Conservation (phyloP, 2,888 invertebrate genomes). For the Monochamus alternatus region DNA sequence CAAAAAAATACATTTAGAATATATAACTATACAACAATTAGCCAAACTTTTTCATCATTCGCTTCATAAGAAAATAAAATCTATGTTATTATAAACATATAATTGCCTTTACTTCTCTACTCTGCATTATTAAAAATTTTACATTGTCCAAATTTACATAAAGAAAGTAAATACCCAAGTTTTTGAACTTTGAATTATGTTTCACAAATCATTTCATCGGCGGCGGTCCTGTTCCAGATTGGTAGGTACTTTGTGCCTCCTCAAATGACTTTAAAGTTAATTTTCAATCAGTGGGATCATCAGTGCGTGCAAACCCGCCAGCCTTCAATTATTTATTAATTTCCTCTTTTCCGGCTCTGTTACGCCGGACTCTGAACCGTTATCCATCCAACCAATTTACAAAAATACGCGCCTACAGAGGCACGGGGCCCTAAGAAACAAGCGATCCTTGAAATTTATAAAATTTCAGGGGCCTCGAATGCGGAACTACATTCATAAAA, state of each 20-base stretch:
- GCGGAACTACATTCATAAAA: neutral
- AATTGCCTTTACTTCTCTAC: too few species aligned
- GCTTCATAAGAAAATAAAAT: too few species aligned
- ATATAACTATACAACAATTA: too few species aligned
- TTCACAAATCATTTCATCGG: neutral
- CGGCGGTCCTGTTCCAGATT: neutral
- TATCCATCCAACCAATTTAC: constrained; percentile 17
- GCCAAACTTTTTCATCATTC: too few species aligned
- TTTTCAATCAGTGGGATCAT: constrained; percentile 62
- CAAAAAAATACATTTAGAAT: too few species aligned
- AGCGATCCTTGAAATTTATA: neutral
- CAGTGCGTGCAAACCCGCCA: constrained; percentile 60
- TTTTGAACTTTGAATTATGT: neutral
- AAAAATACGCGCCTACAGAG: constrained; percentile 3
- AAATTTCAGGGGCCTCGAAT: neutral
- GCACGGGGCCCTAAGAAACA: neutral
- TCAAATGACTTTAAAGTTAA: constrained; percentile 53
- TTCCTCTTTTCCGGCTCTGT: constrained; percentile 59
- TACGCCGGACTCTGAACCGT: constrained; percentile 33
- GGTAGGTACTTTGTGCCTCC: constrained; percentile 5
- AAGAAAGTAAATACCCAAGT: neutral
- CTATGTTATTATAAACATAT: too few species aligned
- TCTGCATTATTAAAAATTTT: too few species aligned
- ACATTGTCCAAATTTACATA: neutral
- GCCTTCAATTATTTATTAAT: constrained; percentile 65